phyloP scores from a whole-genome alignment of 2,797 vertebrate genomes.

The Scolopax rusticola region DNA sequence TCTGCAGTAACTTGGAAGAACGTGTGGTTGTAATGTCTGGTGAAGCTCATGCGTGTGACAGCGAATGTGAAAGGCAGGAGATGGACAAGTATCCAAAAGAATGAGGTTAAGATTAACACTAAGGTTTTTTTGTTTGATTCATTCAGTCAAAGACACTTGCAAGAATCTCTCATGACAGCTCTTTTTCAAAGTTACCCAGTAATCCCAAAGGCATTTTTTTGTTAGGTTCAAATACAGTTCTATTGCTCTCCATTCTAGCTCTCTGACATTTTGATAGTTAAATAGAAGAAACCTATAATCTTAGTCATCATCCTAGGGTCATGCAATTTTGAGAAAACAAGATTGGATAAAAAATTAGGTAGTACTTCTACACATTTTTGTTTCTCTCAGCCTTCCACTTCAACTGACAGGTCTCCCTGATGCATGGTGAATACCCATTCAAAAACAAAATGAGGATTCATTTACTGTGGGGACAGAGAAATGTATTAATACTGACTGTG shows the following conservation, averaged over 20 bases:
- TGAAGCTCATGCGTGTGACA: neutral
- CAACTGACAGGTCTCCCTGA: neutral
- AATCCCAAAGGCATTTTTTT: slow-evolving; percentile 54
- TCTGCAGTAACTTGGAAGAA: neutral
- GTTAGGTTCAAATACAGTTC: slow-evolving; percentile 12
- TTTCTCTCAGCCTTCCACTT: slow-evolving; percentile 6
- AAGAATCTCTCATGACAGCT: slow-evolving; percentile 18
- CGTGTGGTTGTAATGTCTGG: neutral
- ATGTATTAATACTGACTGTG: slow-evolving; percentile 3
- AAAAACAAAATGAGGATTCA: slow-evolving; percentile 24
- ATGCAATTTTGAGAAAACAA: slow-evolving; percentile 29
- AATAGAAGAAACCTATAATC: neutral
- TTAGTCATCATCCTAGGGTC: neutral
- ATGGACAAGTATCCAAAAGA: neutral
- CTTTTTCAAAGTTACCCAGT: slow-evolving; percentile 5
- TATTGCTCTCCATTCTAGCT: neutral
- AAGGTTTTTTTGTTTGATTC: neutral
- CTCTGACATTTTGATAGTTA: slow-evolving; percentile 40
- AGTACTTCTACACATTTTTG: neutral
- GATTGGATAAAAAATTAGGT: neutral
- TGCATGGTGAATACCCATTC: neutral
- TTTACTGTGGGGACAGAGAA: slow-evolving; percentile 33
- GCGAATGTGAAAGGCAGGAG: neutral
- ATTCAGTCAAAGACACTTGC: neutral
- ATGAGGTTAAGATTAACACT: neutral